Base-by-base conservation (phyloP, 64 coral and sea anemone species). In the Astreopora myriophthalma region DNA sequence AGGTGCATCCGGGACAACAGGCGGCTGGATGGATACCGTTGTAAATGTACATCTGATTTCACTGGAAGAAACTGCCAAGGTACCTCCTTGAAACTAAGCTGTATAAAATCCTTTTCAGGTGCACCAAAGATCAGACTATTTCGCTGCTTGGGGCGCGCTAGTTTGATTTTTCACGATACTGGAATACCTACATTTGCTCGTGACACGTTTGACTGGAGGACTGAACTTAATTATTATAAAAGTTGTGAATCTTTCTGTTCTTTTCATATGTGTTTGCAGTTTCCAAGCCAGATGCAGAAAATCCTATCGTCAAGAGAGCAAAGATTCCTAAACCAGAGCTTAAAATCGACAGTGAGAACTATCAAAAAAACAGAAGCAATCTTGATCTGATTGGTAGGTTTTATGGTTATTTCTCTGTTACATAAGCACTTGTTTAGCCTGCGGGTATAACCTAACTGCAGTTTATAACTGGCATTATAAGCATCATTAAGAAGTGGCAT, bases 21-120 rank as follows among this genome's bases (percentile, higher is more conserved):
- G 61, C 80, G 97, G 35, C 85, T 99, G 39, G 97, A 99, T 67
- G 97, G 97, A 16, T 99, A 99, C 33, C 75, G 91, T 27, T 99
- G 97, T 39, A 90, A 93, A 81, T 99, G 97, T 39, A 93, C 97
- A 14, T 99, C 90, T 12, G 97, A 99, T 82, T 99, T 99, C 65
- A 95, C 94, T 16, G 96, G 96, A 14, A 71, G 86, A 51, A 92
- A 98, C 74, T 98, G 96, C 62, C 96, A 98, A 95, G 96, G 96
- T 98, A 80, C 20, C 12, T 22, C 0, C 24, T 19, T 22, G n/a
- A 84, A 57, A 11, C 52, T 58, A 20, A 58, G 13, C 9, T 58
- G 10, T 58, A 20, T 11, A 58, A 58, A 20, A 46, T 58, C 9
- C 5, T 58, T 58, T 58, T 20, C 52, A 20, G 19, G 10, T 58